Evolutionary conservation across 35 echinoderm and acorn worm species (phyloP).

Genomic region (Holothuria glaberrima): DNA sequence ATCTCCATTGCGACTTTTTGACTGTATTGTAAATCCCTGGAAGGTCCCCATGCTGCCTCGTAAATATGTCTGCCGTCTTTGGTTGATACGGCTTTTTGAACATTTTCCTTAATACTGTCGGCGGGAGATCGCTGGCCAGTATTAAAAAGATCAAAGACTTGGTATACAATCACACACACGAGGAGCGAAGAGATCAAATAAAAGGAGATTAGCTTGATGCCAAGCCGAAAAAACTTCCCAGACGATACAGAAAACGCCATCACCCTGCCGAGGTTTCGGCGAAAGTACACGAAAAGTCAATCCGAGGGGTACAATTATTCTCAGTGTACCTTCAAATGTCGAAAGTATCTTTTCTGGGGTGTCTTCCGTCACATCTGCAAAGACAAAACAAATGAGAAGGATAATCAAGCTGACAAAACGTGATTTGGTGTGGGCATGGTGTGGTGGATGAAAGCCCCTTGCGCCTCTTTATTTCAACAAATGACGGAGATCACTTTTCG

Average conservation of each 20-base stretch:
- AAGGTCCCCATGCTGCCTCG: constrained; percentile 3
- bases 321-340: too few relatives aligned
- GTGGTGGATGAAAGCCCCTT: too few relatives aligned
- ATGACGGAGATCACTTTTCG: too few relatives aligned
- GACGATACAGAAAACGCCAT: neutral
- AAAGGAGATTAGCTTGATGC: constrained; percentile 24
- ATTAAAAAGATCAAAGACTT: constrained; percentile 6
- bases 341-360: too few relatives aligned
- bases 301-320: too few relatives aligned
- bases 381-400: too few relatives aligned
- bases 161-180: constrained; percentile 4
- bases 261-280: too few relatives aligned
- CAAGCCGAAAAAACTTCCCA: neutral
- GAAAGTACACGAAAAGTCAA: too few relatives aligned
- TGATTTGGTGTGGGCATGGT: too few relatives aligned
- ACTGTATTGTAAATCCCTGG: constrained; percentile 21
- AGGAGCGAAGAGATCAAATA: constrained; percentile 8
- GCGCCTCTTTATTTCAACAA: too few relatives aligned
- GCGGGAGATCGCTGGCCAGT: neutral
- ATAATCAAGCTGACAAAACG: too few relatives aligned
- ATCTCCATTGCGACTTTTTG: neutral
- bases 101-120: neutral
- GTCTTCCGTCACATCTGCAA: too few relatives aligned
- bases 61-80: constrained; percentile 18
- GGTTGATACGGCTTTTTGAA: neutral